Evolutionary conservation across 2,113 vertebrate genomes (phyloP).

Genomic region (Pyxicephalus adspersus): DNA sequence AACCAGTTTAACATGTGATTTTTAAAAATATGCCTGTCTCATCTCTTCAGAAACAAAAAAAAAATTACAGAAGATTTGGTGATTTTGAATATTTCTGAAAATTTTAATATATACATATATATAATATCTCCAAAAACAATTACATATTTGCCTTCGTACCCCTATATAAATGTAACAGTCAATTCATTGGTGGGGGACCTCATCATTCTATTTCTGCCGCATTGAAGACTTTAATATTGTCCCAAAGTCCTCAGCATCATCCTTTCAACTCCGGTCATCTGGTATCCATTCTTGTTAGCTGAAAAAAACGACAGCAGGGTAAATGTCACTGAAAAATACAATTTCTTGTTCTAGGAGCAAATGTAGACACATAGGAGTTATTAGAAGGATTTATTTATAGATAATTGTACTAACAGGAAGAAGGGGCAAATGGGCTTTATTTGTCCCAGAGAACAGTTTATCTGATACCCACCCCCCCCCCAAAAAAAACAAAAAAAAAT

Average conservation of each 20-base stretch:
- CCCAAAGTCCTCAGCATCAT: constrained; percentile 13
- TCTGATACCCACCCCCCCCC: rapidly evolving
- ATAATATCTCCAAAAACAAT: too few relatives aligned
- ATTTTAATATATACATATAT: neutral
- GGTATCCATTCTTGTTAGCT: constrained; percentile 26
- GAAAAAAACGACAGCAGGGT: neutral
- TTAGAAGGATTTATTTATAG: too few relatives aligned
- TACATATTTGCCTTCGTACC: too few relatives aligned
- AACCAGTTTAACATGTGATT: too few relatives aligned
- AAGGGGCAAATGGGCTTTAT: too few relatives aligned
- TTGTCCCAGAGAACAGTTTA: too few relatives aligned
- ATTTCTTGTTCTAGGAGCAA: neutral
- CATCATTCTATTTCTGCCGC: neutral
- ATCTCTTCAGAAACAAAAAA: too few relatives aligned
- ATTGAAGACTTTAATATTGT: constrained; percentile 8
- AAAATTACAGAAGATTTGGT: too few relatives aligned
- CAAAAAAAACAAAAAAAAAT: neutral
- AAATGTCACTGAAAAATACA: neutral
- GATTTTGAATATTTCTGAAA: neutral
- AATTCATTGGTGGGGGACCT: neutral
- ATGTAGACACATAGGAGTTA: too few relatives aligned
- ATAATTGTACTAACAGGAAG: too few relatives aligned
- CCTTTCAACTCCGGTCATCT: constrained; percentile 46
- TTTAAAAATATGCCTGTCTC: too few relatives aligned
- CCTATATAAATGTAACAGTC: neutral